Evolutionary conservation across 2,113 vertebrate genomes (phyloP).

Genomic region (Triplophysa siluroides): DNA sequence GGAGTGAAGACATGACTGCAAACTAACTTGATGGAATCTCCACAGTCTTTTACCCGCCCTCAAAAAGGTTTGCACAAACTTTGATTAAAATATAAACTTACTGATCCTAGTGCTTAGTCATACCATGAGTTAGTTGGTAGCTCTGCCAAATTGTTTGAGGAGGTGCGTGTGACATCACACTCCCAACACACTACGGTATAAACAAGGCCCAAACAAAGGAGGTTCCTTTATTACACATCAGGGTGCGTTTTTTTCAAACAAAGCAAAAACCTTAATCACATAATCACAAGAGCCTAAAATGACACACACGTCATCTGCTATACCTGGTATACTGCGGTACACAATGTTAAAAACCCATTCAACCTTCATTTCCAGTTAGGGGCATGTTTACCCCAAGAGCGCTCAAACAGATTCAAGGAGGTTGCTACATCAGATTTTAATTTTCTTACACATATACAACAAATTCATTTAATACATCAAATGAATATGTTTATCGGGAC

Average conservation of each 20-base stretch:
- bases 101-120: constrained; percentile 2
- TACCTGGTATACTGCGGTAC: neutral
- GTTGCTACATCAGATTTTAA: too few species aligned
- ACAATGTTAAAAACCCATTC: neutral
- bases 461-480: too few species aligned
- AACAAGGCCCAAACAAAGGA: constrained; percentile 17
- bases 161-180: constrained; percentile 12
- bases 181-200: neutral
- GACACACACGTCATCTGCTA: neutral
- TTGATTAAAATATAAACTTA: neutral
- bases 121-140: neutral
- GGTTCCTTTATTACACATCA: constrained; percentile 3
- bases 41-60: constrained; percentile 43
- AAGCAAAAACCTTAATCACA: neutral
- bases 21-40: constrained; percentile 50
- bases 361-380: too few species aligned
- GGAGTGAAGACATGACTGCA: constrained; percentile 49
- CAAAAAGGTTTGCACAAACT: constrained; percentile 47
- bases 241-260: neutral
- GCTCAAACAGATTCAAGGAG: too few species aligned
- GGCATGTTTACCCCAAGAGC: too few species aligned
- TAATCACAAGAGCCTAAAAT: neutral
- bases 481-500: too few species aligned
- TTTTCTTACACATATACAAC: too few species aligned
- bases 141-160: constrained; percentile 4